Evolutionary conservation across 2,888 invertebrate genomes (phyloP), one percentile per base, ranked within the genome.

Genomic region (Mythimna ferrago): DNA sequence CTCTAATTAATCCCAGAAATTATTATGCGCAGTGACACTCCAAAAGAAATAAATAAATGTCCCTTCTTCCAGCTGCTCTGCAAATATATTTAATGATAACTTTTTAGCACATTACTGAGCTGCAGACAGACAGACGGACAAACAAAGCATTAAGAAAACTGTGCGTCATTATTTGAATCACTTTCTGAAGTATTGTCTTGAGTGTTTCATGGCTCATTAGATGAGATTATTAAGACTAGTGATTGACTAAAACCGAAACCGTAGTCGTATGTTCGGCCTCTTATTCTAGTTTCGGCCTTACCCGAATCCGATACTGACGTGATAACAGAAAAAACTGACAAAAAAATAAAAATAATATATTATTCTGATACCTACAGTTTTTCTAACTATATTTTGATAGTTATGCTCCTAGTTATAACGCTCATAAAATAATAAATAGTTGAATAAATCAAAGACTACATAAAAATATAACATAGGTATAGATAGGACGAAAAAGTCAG

Each of bases 131-230:
- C 74, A 71, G 64, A 77, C 75, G 60, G 44, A 75, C 82, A 86
- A 84, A 78, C 60, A 73, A 76, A 71, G 35, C 72, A 75, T 56
- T 58, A 58, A 79, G 72, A 41, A 26, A 2, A n/a, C 0, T 0
- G 38, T 86, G 84, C 74, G 84, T 85, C 85, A 85, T 63, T 56
- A 71, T 62, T 77, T 85, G 85, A 85, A 85, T 85, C 87, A 85
- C 73, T 71, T 67, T 65, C 69, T 65, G 69, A 61, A 70, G 74
- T 57, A 78, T 76, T 75, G 71, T 78, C 48, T 72, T 60, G 41
- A 9, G 26, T 61, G 11, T 41, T 57, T 58, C 35, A 72, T 72
- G 71, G 38, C 3, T 75, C 48, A 61, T 74, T 51, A 41, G 26
- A 26, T 35, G 0, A n/a, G 6, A 14, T 73, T 41, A 63, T 79